Evolutionary conservation across 1,140 invertebrate genomes (phyloP).

Genomic region (Carcinoscorpius rotundicauda): DNA sequence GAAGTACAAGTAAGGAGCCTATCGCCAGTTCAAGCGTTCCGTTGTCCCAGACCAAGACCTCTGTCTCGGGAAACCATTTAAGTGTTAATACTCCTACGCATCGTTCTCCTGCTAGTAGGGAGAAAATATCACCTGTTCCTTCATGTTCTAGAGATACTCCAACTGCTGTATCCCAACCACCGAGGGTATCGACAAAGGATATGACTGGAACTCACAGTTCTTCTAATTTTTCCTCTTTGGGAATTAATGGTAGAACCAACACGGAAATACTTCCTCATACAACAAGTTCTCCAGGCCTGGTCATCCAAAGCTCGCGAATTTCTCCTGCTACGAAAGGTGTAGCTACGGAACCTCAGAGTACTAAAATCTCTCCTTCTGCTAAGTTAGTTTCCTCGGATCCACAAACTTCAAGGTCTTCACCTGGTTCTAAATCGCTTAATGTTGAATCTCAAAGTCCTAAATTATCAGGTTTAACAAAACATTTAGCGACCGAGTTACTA

Average conservation of each 20-base stretch:
- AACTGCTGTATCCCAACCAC: too few relatives aligned
- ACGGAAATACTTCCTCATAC: constrained; percentile 1
- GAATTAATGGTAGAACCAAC: too few relatives aligned
- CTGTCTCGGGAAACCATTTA: constrained; percentile 5
- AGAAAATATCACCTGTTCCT: constrained; percentile 3
- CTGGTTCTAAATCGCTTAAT: too few relatives aligned
- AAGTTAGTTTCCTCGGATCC: too few relatives aligned
- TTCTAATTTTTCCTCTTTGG: too few relatives aligned
- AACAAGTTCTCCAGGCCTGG: constrained; percentile 16
- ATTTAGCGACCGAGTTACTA: too few relatives aligned
- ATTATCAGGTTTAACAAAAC: too few relatives aligned
- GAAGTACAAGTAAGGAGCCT: constrained; percentile 3
- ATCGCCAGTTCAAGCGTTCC: background rate
- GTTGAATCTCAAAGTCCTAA: too few relatives aligned
- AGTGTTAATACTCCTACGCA: constrained; percentile 1
- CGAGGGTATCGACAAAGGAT: too few relatives aligned
- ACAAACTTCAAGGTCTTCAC: too few relatives aligned
- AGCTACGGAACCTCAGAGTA: constrained; percentile 1
- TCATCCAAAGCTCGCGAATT: background rate
- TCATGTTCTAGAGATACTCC: background rate
- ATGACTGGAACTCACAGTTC: too few relatives aligned
- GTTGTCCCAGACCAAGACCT: background rate
- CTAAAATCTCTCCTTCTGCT: constrained; percentile 1
- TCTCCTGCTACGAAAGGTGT: constrained; percentile 1
- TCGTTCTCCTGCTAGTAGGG: constrained; percentile 2